Conservation (phyloP, 2,888 invertebrate species). For the Xestoiulus laeticollis region DNA sequence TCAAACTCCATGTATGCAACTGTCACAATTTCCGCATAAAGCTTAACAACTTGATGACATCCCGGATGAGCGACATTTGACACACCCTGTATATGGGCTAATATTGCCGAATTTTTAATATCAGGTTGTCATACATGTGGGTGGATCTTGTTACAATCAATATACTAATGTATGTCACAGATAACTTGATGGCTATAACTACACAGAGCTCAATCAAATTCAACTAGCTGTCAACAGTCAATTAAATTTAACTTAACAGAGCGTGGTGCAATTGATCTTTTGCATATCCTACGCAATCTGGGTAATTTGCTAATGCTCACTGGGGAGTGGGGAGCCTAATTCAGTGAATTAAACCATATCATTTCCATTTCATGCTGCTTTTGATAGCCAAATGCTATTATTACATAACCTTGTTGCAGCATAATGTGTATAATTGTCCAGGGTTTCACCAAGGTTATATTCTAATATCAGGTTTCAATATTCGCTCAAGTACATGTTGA, state of each 20-base stretch:
- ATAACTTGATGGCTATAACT: background rate
- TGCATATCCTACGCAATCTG: background rate
- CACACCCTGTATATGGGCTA: background rate
- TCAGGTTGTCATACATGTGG: background rate
- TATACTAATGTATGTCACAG: background rate
- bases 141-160: background rate
- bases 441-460: background rate
- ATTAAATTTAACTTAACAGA: background rate
- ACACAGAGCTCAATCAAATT: no score
- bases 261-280: background rate
- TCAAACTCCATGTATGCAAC: no score
- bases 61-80: no score
- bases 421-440: background rate
- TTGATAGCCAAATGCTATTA: background rate
- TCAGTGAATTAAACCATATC: background rate
- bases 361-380: background rate
- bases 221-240: no score
- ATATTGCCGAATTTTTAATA: background rate
- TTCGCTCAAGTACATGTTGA: background rate
- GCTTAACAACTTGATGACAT: no score
- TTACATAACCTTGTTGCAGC: background rate
- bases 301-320: no score
- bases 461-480: background rate
- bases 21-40: no score
- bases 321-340: no score